These are phyloP conservation scores for Dermochelys coriacea DNA, from an alignment of 2,797 vertebrate species.

Conservation along the genomic window DNA sequence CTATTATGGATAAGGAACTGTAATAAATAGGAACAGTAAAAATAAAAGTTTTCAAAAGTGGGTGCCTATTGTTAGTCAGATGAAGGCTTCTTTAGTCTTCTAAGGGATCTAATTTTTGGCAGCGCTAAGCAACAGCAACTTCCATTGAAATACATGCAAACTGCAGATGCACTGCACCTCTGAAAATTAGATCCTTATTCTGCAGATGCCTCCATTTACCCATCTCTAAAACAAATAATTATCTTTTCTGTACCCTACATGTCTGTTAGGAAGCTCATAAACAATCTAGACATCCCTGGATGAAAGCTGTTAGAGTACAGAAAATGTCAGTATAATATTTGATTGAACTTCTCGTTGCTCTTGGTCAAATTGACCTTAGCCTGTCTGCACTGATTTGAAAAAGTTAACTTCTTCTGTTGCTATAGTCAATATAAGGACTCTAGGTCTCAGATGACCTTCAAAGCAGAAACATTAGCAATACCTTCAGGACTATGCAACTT, in stretches of 20 bases:
- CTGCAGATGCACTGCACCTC: not conserved
- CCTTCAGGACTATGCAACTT: slow-evolving; percentile 32
- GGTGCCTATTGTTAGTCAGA: not conserved
- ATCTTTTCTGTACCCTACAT: not conserved
- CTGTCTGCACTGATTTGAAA: slow-evolving; percentile 24
- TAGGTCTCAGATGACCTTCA: slow-evolving; percentile 53
- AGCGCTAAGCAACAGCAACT: not conserved
- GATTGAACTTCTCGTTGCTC: slow-evolving; percentile 40
- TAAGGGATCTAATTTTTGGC: not conserved
- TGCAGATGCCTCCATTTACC: not conserved
- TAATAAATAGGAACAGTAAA: not conserved
- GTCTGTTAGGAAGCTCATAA: not conserved
- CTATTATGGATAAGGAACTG: not conserved
- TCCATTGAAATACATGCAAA: not conserved
- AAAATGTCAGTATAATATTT: slow-evolving; percentile 47
- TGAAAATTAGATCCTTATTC: not conserved
- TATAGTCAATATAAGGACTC: slow-evolving; percentile 18
- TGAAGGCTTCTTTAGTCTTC: not conserved
- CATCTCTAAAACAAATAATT: slow-evolving; percentile 3
- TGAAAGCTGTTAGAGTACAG: not conserved
- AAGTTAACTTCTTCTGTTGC: slow-evolving; percentile 20
- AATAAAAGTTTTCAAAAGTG: not conserved
- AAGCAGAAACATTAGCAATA: slow-evolving; percentile 59
- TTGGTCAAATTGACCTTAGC: not conserved
- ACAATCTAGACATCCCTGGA: slow-evolving; percentile 34